A percentile compares a stretch with the other conserved stretches of the same genome.
Evolutionary conservation across 1,140 invertebrate genomes (phyloP).

Genomic region (Dendrolimus kikuchii): DNA sequence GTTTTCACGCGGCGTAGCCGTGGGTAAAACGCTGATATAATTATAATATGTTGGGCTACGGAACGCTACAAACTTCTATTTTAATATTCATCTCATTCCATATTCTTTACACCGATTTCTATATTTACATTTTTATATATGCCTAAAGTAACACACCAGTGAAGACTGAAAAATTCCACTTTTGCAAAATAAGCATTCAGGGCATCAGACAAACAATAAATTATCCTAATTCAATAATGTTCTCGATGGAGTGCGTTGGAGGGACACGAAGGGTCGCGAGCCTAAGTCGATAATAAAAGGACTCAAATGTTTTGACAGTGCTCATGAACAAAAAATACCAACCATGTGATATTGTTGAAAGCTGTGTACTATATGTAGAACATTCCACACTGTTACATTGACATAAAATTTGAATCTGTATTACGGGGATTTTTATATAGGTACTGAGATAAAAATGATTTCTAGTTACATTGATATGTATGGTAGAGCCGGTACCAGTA

Average conservation of each 20-base stretch:
- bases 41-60: too few species aligned
- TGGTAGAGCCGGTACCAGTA: too few species aligned
- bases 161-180: slow-evolving; percentile 12
- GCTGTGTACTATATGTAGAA: too few species aligned
- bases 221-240: slow-evolving; percentile 34
- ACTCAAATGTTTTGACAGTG: slow-evolving; percentile 21
- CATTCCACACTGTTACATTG: too few species aligned
- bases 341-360: not conserved
- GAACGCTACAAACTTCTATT: too few species aligned
- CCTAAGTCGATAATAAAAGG: slow-evolving; percentile 38
- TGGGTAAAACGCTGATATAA: too few species aligned
- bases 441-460: too few species aligned
- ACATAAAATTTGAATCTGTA: not conserved
- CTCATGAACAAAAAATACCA: slow-evolving; percentile 9
- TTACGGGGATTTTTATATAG: not conserved
- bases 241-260: slow-evolving; percentile 12
- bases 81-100: too few species aligned
- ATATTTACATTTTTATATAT: too few species aligned
- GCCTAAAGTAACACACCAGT: not conserved
- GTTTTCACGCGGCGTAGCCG: too few species aligned
- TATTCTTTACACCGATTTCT: too few species aligned
- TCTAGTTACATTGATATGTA: too few species aligned
- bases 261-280: slow-evolving; percentile 15
- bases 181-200: slow-evolving; percentile 14
- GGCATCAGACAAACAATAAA: slow-evolving; percentile 32